phyloP scores from a whole-genome alignment of 2,797 vertebrate species.

The Odontamblyopus lacepedii region DNA sequence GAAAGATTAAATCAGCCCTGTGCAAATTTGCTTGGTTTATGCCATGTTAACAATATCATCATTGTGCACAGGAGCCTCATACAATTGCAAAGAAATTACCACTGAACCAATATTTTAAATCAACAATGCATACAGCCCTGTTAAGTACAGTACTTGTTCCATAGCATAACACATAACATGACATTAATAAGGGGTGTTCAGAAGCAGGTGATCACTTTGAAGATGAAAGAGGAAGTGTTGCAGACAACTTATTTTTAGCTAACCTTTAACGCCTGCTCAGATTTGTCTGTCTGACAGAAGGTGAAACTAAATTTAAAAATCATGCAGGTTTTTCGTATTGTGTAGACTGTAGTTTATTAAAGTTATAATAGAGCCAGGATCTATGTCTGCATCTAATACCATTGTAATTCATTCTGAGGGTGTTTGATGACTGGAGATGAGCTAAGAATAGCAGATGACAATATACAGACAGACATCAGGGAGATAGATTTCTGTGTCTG shows the following conservation, averaged over 20 bases:
- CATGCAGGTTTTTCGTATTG: neutral
- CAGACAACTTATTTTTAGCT: neutral
- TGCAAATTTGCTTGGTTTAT: constrained; percentile 40
- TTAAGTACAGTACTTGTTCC: neutral
- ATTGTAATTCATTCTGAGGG: neutral
- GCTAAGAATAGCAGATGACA: constrained; percentile 2
- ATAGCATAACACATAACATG: neutral
- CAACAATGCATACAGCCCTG: neutral
- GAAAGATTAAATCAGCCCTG: constrained; percentile 32
- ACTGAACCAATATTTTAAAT: neutral
- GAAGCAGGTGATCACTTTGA: no score
- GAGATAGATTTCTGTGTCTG: constrained; percentile 20
- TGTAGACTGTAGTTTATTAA: neutral
- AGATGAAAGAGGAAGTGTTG: no score
- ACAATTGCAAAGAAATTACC: neutral
- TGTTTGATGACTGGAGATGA: neutral
- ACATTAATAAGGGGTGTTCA: neutral
- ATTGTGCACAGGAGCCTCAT: no score
- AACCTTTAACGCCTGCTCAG: neutral
- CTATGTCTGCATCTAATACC: neutral
- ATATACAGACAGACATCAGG: constrained; percentile 19
- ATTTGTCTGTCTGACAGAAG: no score
- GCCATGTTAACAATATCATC: constrained; percentile 31
- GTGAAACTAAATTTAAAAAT: neutral
- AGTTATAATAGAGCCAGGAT: neutral